phyloP scores from a whole-genome alignment of 2,888 invertebrate genomes.

The Meteorus colon region DNA sequence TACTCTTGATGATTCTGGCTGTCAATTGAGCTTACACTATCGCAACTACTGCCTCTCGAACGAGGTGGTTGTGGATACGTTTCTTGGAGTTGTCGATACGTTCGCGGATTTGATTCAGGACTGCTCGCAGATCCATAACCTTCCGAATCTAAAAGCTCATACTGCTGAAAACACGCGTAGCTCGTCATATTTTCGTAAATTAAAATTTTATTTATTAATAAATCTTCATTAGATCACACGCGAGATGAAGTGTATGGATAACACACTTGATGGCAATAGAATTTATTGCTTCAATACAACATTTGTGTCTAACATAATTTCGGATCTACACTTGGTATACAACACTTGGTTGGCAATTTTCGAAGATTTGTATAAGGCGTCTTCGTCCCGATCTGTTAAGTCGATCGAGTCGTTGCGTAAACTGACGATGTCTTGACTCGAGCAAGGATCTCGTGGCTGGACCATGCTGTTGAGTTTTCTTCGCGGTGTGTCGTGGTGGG shows the following conservation, averaged over 20 bases:
- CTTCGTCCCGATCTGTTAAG: constrained; percentile 48
- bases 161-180: constrained; percentile 60
- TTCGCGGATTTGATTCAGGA: constrained; percentile 66
- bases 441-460: constrained; percentile 68
- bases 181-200: constrained; percentile 50
- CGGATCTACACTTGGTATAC: constrained; percentile 29
- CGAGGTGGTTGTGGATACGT: constrained; percentile 66
- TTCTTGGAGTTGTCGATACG: constrained; percentile 55
- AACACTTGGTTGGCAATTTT: constrained; percentile 6
- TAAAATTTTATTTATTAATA: background rate
- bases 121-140: constrained; percentile 70
- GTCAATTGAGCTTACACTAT: constrained; percentile 65
- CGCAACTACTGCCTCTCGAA: constrained; percentile 68
- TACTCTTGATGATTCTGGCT: constrained; percentile 64
- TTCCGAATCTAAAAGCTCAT: constrained; percentile 67
- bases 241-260: background rate
- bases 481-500: constrained; percentile 55
- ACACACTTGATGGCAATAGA: background rate
- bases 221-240: constrained; percentile 5
- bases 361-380: background rate
- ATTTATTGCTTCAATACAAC: background rate
- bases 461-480: constrained; percentile 70
- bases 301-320: background rate
- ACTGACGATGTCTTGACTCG: constrained; percentile 66
- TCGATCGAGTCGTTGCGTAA: constrained; percentile 67